Conservation (phyloP, 2,888 invertebrate genomes). For the Lasioglossum villosulum region DNA sequence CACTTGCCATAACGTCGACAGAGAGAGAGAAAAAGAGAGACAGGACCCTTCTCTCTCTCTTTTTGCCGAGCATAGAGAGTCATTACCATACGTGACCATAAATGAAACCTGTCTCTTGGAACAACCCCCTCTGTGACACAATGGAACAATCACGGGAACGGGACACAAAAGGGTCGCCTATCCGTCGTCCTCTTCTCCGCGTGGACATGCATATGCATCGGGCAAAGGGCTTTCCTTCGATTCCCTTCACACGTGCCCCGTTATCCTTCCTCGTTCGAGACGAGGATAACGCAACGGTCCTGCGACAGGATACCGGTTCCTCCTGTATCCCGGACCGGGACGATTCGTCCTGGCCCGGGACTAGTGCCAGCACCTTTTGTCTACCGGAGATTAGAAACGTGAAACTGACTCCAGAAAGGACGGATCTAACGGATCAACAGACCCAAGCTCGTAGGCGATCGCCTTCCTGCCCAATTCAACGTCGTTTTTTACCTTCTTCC, state of each 20-base stretch:
- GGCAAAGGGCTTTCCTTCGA: constrained; percentile 58
- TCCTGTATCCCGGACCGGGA: constrained; percentile 78
- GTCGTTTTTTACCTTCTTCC: neutral
- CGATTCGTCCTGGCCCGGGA: constrained; percentile 75
- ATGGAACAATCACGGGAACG: constrained; percentile 71
- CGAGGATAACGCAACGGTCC: constrained; percentile 80
- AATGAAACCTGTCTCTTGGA: constrained; percentile 82
- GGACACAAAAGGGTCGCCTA: constrained; percentile 60
- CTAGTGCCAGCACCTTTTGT: constrained; percentile 66
- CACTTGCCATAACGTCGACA: constrained; percentile 65
- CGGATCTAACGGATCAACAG: constrained; percentile 57
- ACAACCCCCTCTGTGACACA: constrained; percentile 68
- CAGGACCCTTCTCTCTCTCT: neutral
- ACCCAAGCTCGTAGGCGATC: constrained; percentile 71
- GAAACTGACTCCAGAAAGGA: constrained; percentile 67
- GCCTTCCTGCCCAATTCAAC: constrained; percentile 43
- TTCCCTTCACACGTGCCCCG: constrained; percentile 64
- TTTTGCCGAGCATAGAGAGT: constrained; percentile 28
- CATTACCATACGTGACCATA: constrained; percentile 81
- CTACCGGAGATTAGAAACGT: constrained; percentile 74
- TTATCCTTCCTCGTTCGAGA: constrained; percentile 62
- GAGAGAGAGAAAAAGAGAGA: constrained; percentile 34
- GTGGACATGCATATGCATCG: constrained; percentile 65
- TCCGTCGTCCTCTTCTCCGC: constrained; percentile 26
- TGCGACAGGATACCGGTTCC: constrained; percentile 83